Evolutionary conservation across 2,113 vertebrate species (phyloP).

Genomic region (Papio anubis): DNA sequence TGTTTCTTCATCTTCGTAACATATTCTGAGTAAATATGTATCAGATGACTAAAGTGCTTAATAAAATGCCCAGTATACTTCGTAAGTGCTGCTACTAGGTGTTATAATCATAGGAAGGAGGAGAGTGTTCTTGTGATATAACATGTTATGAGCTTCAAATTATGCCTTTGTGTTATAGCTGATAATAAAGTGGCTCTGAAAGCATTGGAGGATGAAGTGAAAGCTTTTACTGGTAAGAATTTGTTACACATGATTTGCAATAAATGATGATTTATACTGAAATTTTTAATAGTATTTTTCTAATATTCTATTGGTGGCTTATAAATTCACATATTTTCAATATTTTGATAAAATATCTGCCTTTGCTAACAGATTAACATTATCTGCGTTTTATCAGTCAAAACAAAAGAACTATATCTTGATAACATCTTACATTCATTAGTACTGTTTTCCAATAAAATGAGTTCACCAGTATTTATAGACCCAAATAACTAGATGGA

Average conservation of each 20-base stretch:
- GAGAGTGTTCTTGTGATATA: background rate
- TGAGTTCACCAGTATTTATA: background rate
- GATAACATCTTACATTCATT: background rate
- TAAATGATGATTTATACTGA: background rate
- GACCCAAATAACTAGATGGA: background rate
- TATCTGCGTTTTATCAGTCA: background rate
- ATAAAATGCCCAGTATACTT: background rate
- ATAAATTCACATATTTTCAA: background rate
- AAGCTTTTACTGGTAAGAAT: slow-evolving; percentile 55
- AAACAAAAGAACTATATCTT: background rate
- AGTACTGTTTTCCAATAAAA: background rate
- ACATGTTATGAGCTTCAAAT: background rate
- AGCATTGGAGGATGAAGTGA: slow-evolving; percentile 45
- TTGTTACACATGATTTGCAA: background rate
- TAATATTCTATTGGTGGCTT: background rate
- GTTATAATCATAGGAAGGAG: background rate
- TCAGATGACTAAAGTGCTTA: background rate
- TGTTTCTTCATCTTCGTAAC: background rate
- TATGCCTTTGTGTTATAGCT: slow-evolving; percentile 36
- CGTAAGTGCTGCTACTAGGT: background rate
- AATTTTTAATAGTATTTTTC: background rate
- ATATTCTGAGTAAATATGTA: slow-evolving; percentile 10
- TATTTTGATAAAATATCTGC: slow-evolving; percentile 35
- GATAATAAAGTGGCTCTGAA: slow-evolving; percentile 48
- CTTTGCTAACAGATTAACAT: background rate